Base-by-base conservation (phyloP, 2,797 vertebrate species). In the Allobates femoralis region DNA sequence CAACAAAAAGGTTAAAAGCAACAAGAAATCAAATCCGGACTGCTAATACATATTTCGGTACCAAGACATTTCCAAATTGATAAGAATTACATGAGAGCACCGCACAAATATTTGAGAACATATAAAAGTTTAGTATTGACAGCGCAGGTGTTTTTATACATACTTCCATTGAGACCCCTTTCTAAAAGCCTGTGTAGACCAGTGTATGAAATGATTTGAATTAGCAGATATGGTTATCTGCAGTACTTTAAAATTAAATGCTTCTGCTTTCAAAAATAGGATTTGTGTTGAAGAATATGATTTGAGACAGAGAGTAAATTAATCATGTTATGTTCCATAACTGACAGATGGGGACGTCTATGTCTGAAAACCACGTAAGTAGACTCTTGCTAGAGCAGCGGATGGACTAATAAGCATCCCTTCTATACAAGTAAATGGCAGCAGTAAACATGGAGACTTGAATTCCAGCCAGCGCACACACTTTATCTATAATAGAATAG, bases 261-360 rank as follows among this genome's bases (percentile, higher is more conserved):
- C 75, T 81, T 60, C 67, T 75, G 79, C 60, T 86, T 80, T 81
- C 83, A 84, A 67, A 80, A 86, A 66, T 81, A 4, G 62, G 55
- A 81, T 81, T 86, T 81, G 23, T 81, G 46, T 81, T 75, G 41
- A 64, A 79, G 46, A 51, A 83, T 73, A 83, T 26, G 67, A 73
- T 73, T 83, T 83, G 53, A 78, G 26, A 26, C 32, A 55, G 74
- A 28, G 28, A 50, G 50, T 18, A 81, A 73, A 81, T 81, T 7
- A 86, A 62, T 64, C 55, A 75, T 66, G 46, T 69, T 77, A 67
- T 67, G 30, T 28, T 67, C 46, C 37, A 26, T 81, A 86, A 86
- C 56, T 76, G 79, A 58, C 79, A 77, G 85, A 82, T 69, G 79
- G 85, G 28, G 67, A 82, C 18, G 58, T 73, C 66, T 81, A 34